These are phyloP conservation scores for Erannis defoliaria DNA, from an alignment of 2,888 invertebrate genomes.

Conservation along the genomic window DNA sequence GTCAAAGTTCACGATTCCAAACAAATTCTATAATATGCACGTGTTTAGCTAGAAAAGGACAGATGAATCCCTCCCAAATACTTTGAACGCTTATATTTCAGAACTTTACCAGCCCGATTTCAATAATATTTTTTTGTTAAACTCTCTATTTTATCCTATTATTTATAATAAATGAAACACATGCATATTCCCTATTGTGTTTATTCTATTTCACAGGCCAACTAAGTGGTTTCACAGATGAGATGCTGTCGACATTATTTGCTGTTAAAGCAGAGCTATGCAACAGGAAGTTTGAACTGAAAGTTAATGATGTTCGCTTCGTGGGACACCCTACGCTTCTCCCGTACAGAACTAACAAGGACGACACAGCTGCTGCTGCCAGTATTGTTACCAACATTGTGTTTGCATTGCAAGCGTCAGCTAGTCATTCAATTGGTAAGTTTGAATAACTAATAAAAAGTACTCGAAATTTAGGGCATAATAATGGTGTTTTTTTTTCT, in stretches of 20 bases:
- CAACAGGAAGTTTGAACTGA: constrained; percentile 96
- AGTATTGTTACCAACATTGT: constrained; percentile 94
- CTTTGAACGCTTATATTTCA: no score
- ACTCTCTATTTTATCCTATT: no score
- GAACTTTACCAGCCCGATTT: no score
- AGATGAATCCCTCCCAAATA: no score
- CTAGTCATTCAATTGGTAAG: constrained; percentile 94
- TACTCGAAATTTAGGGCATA: no score
- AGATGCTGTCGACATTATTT: constrained; percentile 94
- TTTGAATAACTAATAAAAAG: neutral
- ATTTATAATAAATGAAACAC: no score
- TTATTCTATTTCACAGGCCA: constrained; percentile 72
- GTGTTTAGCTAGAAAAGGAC: no score
- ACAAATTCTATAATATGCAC: no score
- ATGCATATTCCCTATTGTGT: no score
- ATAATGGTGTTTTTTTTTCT: no score
- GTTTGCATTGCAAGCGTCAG: constrained; percentile 96
- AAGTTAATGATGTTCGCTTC: constrained; percentile 98
- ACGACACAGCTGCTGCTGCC: constrained; percentile 89
- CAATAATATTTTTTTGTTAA: no score
- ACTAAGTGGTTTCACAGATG: constrained; percentile 92
- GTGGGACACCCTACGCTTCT: constrained; percentile 97
- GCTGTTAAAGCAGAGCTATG: constrained; percentile 96
- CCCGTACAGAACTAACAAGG: constrained; percentile 89
- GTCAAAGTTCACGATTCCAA: no score